Percentiles rank a stretch among this genome's conserved stretches.
Conservation (phyloP, 2,113 vertebrate genomes). For the Prunella fulvescens region DNA sequence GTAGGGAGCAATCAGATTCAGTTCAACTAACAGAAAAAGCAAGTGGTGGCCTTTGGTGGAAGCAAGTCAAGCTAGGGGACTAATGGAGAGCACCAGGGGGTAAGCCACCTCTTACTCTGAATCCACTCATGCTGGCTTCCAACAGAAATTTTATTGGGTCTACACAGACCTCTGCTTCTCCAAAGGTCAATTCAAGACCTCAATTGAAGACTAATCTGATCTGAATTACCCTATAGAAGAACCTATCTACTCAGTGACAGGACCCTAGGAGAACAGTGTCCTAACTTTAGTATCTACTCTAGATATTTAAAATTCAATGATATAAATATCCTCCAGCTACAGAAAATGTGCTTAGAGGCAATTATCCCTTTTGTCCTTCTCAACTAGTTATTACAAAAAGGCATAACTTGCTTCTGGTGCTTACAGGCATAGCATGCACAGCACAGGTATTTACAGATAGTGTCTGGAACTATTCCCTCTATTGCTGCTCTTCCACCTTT, state of each 20-base stretch:
- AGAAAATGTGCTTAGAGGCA: not conserved
- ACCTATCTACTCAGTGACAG: not conserved
- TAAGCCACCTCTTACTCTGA: not conserved
- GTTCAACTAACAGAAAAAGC: not conserved
- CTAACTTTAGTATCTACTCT: not conserved
- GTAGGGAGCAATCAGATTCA: not conserved
- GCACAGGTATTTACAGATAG: not conserved
- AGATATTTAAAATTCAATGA: not conserved
- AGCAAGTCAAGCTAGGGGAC: not conserved
- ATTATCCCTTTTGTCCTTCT: not conserved
- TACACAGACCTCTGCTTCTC: not conserved
- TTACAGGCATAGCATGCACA: not conserved
- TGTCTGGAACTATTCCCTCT: not conserved
- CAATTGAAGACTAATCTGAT: not conserved
- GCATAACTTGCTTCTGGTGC: not conserved
- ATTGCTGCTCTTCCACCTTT: not conserved
- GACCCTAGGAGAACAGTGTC: not conserved
- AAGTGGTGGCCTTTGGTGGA: not conserved
- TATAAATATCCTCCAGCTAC: not conserved
- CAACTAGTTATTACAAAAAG: not conserved
- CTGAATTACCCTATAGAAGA: not conserved
- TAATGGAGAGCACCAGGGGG: not conserved
- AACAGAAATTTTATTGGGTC: not conserved
- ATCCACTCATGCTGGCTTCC: accelerated
- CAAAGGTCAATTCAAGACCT: not conserved